Base-by-base conservation (phyloP, 1,140 invertebrate species). In the Pentalonia nigronervosa region DNA sequence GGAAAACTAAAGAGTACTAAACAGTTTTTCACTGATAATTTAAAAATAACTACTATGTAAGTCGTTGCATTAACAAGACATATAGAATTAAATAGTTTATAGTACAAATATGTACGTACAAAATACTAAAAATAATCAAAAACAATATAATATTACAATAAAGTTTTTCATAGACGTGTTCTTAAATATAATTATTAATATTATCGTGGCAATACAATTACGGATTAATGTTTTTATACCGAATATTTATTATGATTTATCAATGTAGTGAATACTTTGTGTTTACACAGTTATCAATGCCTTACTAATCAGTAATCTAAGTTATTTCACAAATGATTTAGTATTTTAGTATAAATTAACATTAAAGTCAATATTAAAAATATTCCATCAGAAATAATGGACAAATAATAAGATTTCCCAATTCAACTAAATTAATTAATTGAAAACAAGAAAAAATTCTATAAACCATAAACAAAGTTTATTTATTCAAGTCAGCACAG, bases 1-100 rank as follows among this genome's bases (percentile, higher is more conserved):
- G 4, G n/a, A 76, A 34, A 76, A 76, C 14, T 4, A 76, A 76
- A 17, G 60, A 76, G n/a, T n/a, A 67, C 0, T n/a, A n/a, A n/a
- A n/a, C 0, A n/a, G 1, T 25, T 11, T 0, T 17, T n/a, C 0
- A 17, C 11, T 17, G 30, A 14, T 4, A 17, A n/a, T n/a, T 14
- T 4, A 17, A 67, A 67, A 67, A 67, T 67, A 67, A 67, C 30
- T 11, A 67, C 11, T 9, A n/a, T n/a, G n/a, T 14, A 67, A 67
- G 30, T n/a, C 11, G 11, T 67, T 67, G 3, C 25, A 67, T n/a
- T 30, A 30, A 67, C 30, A 67, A 14, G 2, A 67, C 30, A 30
- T 14, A 8, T 67, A 67, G 25, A 30, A n/a, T 30, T 67, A 67
- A 60, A 30, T 11, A 30, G 11, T 60, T 60, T 67, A 14, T n/a